These are phyloP conservation scores for Cheirogaleus medius DNA, from an alignment of 2,113 vertebrate genomes.

Conservation along the genomic window DNA sequence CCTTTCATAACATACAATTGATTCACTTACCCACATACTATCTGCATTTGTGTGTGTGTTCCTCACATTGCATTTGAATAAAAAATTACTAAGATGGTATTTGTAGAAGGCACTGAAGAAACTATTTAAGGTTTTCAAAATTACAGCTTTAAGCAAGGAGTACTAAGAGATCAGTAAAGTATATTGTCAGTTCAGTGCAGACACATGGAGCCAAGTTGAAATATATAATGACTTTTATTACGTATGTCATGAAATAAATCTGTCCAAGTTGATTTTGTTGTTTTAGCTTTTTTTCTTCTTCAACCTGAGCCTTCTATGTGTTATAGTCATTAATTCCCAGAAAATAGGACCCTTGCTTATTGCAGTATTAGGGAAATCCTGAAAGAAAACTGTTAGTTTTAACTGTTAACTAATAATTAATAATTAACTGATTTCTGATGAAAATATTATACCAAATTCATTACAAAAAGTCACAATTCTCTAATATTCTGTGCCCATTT, in stretches of 20 bases:
- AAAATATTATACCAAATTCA: neutral
- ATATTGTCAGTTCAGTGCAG: neutral
- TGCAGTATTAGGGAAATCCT: neutral
- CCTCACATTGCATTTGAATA: neutral
- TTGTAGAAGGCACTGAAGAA: neutral
- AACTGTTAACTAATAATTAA: neutral
- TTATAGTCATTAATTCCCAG: neutral
- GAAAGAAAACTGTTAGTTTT: neutral
- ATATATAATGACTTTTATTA: rapidly evolving
- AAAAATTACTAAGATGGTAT: neutral
- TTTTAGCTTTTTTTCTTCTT: neutral
- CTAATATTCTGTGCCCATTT: neutral
- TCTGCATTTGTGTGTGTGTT: neutral
- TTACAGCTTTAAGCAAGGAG: neutral
- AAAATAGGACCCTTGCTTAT: neutral
- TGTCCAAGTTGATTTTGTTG: neutral
- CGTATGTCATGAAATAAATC: neutral
- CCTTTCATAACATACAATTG: rapidly evolving
- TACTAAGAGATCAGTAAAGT: neutral
- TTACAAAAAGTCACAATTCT: neutral
- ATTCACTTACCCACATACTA: neutral
- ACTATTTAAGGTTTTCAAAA: neutral
- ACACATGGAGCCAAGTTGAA: neutral
- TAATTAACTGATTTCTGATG: neutral
- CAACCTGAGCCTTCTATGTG: neutral